Evolutionary conservation across 1,140 invertebrate species (phyloP), one percentile per base, ranked within the genome.

Genomic region (Adelges cooleyi): DNA sequence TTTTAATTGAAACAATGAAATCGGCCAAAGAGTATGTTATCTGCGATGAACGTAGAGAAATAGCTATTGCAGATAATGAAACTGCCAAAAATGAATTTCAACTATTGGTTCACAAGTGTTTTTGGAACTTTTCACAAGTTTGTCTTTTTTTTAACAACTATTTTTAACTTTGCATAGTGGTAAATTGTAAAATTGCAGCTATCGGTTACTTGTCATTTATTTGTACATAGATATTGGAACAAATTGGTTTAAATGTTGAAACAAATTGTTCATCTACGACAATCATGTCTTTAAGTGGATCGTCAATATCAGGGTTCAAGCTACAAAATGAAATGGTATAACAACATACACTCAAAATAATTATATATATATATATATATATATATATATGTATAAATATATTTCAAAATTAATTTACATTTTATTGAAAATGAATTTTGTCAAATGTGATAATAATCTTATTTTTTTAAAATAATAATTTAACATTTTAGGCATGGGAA

Each of bases 11-110:
- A 69, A 85, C 89, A 2, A 77, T 94, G 4, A 88, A 89, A 68
- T 81, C 90, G 38, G 85, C 93, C 25, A 85, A 92, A 72, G 90
- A 94, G 73, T 86, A 86, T 23, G 89, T 92, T 56, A 77, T 93
- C 20, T 80, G 82, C 66, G 77, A 84, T 70, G 83, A 85, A 70
- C 74, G 83, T 67, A 76, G 91, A 78, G 86, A 89, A 78, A 73
- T 80, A 48, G 74, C 81, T 23, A 74, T 92, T 13, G 76, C 92
- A 8, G 81, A 81, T 27, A 81, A 80, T 69, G 73, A 79, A 0
- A 77, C 79, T 20, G 83, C 86, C 1, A 79, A 84, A 66, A 79
- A 80, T 33, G 78, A 85, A 67, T 80, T 89, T 48, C 81, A 83
- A 48, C 80, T 80, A 36, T 80, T 85, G 22, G 79, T 91, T 9